Base-by-base conservation (phyloP, 2,797 vertebrate species). In the Strix occidentalis region DNA sequence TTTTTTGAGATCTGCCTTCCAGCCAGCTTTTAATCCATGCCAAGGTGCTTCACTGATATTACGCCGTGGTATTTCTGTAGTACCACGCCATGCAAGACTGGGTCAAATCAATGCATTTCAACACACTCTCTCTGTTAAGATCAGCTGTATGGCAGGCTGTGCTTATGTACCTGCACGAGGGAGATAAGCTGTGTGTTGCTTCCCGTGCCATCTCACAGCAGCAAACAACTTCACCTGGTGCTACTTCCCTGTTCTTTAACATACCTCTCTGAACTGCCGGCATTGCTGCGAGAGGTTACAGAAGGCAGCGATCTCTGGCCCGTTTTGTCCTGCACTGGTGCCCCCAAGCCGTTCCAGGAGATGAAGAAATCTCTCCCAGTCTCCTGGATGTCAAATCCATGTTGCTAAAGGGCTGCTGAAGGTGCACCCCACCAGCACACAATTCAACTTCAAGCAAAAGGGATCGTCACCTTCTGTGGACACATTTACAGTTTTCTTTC, bases 251-350 rank as follows among this genome's bases (percentile, higher is more conserved):
- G 15, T 23, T 19, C n/a, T 11, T 39, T 11, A 37, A 16, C 23
- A 24, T 4, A 6, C 20, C 45, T 24, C 39, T 60, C 37, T 3
- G 1, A 11, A 5, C 48, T 3, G 9, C 35, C 4, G 4, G 23
- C n/a, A 21, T 37, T 4, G 2, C 58, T 58, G 25, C 3, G 0
- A 13, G 51, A 26, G 23, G 17, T 29, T 51, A 5, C 61, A 15
- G 43, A 43, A 33, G 23, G 64, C 5, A 2, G 4, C 10, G 0
- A 25, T 46, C 21, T 14, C 25, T 5, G 4, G 16, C 16, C 43
- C 14, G 1, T 19, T 63, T 35, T 48, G 35, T 28, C 58, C 64
- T 24, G 17, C 33, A 3, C 13, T 25, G 21, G 8, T 31, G 13
- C 7, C 45, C 39, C 29, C 61, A 46, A 1, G 20, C 15, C 21